phyloP scores from a whole-genome alignment of 2,113 vertebrate species.

The Pitta sordida region DNA sequence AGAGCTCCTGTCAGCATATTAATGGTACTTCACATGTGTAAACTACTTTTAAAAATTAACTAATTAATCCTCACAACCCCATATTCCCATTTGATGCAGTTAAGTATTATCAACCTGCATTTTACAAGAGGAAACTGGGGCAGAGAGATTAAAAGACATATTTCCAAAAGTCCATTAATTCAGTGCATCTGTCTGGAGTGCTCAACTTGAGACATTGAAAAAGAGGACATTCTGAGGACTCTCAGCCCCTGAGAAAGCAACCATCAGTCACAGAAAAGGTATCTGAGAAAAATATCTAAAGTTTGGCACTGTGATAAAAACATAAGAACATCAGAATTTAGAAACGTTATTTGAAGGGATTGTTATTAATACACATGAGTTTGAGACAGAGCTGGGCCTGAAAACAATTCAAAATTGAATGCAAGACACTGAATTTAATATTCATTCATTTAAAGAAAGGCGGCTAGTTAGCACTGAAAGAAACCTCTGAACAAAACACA shows the following conservation, averaged over 20 bases:
- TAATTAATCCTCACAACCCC: constrained; percentile 45
- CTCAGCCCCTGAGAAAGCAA: not conserved
- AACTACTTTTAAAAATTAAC: constrained; percentile 22
- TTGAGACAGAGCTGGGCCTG: not conserved
- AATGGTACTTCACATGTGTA: not conserved
- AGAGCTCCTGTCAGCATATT: not conserved
- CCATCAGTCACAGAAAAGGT: not conserved
- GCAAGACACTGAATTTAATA: not conserved
- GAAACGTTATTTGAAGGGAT: not conserved
- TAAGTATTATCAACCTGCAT: not conserved
- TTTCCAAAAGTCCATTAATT: constrained; percentile 22
- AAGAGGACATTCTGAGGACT: not conserved
- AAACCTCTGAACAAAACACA: constrained; percentile 45
- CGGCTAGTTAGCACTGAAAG: not conserved
- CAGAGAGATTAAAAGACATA: not conserved
- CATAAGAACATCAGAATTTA: not conserved
- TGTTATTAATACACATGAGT: not conserved
- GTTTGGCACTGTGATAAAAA: not conserved
- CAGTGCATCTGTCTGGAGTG: not conserved
- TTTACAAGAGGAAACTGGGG: constrained; percentile 10
- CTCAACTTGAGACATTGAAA: not conserved
- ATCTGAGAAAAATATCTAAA: not conserved
- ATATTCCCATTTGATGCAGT: constrained; percentile 42
- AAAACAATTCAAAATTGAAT: not conserved
- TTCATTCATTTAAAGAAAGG: not conserved